These are phyloP conservation scores for Myxocyprinus asiaticus DNA, from an alignment of 2,113 vertebrate genomes.

Conservation along the genomic window DNA sequence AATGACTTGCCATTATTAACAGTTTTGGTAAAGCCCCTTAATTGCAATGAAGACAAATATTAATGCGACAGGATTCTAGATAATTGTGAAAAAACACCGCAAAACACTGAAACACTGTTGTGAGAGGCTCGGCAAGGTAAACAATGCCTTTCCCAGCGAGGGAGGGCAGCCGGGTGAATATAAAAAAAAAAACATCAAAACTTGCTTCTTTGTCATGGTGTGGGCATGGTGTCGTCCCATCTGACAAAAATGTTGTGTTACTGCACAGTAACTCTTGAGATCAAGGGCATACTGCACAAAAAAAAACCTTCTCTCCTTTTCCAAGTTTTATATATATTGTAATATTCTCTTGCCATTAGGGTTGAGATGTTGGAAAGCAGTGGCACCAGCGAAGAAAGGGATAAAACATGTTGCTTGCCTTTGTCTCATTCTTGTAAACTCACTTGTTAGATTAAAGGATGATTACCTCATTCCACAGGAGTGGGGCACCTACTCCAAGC, in stretches of 20 bases:
- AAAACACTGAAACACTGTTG: no score
- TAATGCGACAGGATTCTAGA: neutral
- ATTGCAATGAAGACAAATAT: no score
- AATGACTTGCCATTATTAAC: no score
- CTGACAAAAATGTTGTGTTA: neutral
- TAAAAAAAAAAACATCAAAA: slow-evolving; percentile 1
- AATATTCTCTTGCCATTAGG: neutral
- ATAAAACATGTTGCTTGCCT: neutral
- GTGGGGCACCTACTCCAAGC: slow-evolving; percentile 27
- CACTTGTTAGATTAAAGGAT: slow-evolving; percentile 27
- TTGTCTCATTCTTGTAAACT: slow-evolving; percentile 27
- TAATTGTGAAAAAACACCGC: neutral
- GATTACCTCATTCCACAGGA: slow-evolving; percentile 40
- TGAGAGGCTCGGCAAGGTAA: neutral
- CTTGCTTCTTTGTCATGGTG: neutral
- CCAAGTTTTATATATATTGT: no score
- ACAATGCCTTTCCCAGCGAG: slow-evolving; percentile 9
- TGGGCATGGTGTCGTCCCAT: slow-evolving; percentile 19
- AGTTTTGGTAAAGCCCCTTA: no score
- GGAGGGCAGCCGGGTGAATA: slow-evolving; percentile 16
- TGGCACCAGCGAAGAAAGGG: neutral
- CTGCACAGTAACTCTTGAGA: neutral
- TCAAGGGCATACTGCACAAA: slow-evolving; percentile 11
- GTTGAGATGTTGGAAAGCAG: neutral
- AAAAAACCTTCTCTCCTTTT: neutral